Base-by-base conservation (phyloP, 2,888 invertebrate genomes). In the Chaetogeoica ovagalla region DNA sequence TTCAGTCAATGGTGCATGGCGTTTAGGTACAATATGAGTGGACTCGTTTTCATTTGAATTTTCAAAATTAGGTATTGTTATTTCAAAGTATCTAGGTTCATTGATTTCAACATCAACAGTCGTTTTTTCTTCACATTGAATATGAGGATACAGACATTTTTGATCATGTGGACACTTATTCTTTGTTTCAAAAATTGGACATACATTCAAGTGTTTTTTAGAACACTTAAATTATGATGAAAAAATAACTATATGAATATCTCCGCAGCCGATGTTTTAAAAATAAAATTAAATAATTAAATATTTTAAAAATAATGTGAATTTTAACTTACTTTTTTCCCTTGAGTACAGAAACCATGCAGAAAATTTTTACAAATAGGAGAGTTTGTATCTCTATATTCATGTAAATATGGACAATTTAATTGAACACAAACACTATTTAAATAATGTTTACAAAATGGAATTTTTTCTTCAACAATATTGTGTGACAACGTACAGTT, bases 391-490 rank as follows among this genome's bases (percentile, higher is more conserved):
- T 63, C 39, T 71, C 79, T 79, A 63, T 57, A 79, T 65, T 79
- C 79, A n/a, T 79, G 79, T 43, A 79, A 63, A 37, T 65, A 79
- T 2, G 69, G 79, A 57, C 79, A 79, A 43, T 79, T 79, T 37
- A 79, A 63, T 63, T 79, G 63, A 79, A 71, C 57, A 79, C 79
- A 79, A 63, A 79, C 71, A 63, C 57, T 63, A 57, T 70, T 79
- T 63, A 79, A 79, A 79, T 79, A 79, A 63, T 71, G 70, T 62
- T 79, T 79, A 71, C 79, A 79, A 65, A 71, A 79, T n/a, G 79
- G 79, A 57, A 79, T 79, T 43, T 79, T 79, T 71, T 79, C 79
- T 71, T 79, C 59, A 3, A 79, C 43, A 48, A 79, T 65, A 57
- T 71, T 79, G 21, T 79, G 79, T 15, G 79, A 79, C 43, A 79